Evolutionary conservation across 2,113 vertebrate species (phyloP).

Genomic region (Vireo altiloquus): DNA sequence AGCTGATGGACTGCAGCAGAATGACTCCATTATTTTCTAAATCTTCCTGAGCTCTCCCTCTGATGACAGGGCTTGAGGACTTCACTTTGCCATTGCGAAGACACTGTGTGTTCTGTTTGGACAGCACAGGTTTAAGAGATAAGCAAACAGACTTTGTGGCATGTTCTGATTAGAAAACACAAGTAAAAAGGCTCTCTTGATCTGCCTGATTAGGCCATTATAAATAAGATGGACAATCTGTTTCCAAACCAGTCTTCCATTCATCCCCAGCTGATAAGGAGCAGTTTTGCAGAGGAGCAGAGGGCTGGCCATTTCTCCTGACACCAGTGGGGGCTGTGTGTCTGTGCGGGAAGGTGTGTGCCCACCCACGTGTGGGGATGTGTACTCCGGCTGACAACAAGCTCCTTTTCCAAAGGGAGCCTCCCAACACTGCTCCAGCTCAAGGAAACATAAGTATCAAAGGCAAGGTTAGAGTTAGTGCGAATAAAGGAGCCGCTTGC

Average conservation of each 20-base stretch:
- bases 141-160: conserved; percentile 58
- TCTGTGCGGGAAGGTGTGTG: background rate
- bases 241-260: background rate
- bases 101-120: background rate
- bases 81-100: conserved; percentile 24
- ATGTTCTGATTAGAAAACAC: conserved; percentile 56
- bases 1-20: background rate
- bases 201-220: conserved; percentile 29
- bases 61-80: background rate
- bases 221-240: background rate
- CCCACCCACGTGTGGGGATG: fast-evolving
- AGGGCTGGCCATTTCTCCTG: background rate
- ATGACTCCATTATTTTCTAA: background rate
- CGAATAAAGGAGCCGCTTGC: background rate
- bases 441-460: conserved; percentile 23
- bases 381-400: too few species aligned
- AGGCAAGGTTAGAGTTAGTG: background rate
- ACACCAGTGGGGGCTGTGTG: background rate
- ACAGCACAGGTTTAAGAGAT: conserved; percentile 35
- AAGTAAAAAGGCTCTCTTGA: conserved; percentile 34
- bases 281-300: background rate
- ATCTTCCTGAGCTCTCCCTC: background rate
- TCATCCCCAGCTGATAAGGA: background rate
- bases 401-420: background rate
- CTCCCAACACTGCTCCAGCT: background rate